These are phyloP conservation scores for Pyrrhia umbra DNA, from an alignment of 2,888 invertebrate genomes.

Conservation along the genomic window DNA sequence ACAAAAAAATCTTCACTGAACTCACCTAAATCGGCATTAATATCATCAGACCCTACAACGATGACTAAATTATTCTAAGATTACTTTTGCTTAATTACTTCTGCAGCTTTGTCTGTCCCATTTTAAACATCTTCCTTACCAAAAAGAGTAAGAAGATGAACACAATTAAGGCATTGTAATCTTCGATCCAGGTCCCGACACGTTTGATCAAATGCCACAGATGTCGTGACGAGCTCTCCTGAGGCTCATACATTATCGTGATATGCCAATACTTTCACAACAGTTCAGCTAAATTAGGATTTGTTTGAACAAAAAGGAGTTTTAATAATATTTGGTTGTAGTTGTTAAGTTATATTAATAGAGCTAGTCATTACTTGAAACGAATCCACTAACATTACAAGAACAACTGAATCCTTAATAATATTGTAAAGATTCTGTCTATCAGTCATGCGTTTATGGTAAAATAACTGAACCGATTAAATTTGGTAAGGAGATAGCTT, in stretches of 20 bases:
- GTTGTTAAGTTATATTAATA: too few relatives aligned
- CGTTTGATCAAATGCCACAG: constrained; percentile 54
- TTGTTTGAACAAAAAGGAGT: constrained; percentile 37
- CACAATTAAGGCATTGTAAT: constrained; percentile 34
- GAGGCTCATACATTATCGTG: constrained; percentile 59
- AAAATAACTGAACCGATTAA: too few relatives aligned
- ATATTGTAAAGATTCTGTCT: too few relatives aligned
- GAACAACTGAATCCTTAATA: too few relatives aligned
- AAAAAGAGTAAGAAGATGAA: constrained; percentile 15
- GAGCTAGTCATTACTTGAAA: too few relatives aligned
- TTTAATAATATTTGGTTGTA: too few relatives aligned
- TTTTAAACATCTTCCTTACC: background rate
- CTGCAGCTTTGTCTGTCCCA: background rate
- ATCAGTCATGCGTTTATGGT: too few relatives aligned
- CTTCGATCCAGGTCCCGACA: constrained; percentile 29
- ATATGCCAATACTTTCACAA: constrained; percentile 68
- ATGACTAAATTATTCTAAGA: too few relatives aligned
- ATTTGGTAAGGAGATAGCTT: too few relatives aligned
- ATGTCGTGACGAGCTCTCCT: constrained; percentile 53
- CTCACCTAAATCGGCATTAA: too few relatives aligned
- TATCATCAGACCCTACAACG: too few relatives aligned
- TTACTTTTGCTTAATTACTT: background rate
- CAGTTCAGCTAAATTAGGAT: constrained; percentile 29
- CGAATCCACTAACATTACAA: too few relatives aligned
- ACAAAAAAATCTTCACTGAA: background rate